Evolutionary conservation across 2,888 invertebrate species (phyloP).

Genomic region (Leuctra nigra): DNA sequence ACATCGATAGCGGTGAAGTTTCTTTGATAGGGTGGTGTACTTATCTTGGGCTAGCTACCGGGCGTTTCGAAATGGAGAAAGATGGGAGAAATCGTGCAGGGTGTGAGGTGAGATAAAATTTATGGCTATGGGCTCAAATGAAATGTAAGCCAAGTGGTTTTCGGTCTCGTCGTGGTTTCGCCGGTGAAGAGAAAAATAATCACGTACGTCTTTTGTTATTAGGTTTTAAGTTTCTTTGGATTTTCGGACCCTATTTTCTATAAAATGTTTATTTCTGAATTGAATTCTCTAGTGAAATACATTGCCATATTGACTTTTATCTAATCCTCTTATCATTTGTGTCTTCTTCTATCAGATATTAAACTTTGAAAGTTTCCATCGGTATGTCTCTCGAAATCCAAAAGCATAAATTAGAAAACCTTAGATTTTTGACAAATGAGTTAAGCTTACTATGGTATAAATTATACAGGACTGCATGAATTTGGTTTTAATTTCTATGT

Average conservation of each 20-base stretch:
- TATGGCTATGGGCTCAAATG: constrained; percentile 15
- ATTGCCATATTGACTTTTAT: too few relatives aligned
- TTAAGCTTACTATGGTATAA: too few relatives aligned
- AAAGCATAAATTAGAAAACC: too few relatives aligned
- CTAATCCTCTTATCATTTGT: too few relatives aligned
- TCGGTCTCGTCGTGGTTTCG: constrained; percentile 3
- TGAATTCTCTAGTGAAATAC: too few relatives aligned
- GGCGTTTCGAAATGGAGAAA: constrained; percentile 9
- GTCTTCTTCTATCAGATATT: too few relatives aligned
- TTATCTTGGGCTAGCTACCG: too few relatives aligned
- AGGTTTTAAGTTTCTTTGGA: constrained; percentile 20
- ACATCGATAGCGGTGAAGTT: too few relatives aligned
- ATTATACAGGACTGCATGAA: constrained; percentile 8
- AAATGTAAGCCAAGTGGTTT: constrained; percentile 18
- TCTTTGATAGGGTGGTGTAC: too few relatives aligned
- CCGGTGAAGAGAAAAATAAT: constrained; percentile 23
- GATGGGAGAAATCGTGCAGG: not conserved
- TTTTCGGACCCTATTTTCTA: constrained; percentile 1
- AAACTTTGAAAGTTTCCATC: too few relatives aligned
- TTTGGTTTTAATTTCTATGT: constrained; percentile 15
- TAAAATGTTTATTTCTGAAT: not conserved
- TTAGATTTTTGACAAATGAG: too few relatives aligned
- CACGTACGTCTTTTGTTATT: constrained; percentile 24
- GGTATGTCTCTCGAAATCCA: too few relatives aligned
- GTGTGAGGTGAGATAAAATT: constrained; percentile 15